phyloP scores from a whole-genome alignment of 2,113 vertebrate species.

The Cyprinodon tularosa region DNA sequence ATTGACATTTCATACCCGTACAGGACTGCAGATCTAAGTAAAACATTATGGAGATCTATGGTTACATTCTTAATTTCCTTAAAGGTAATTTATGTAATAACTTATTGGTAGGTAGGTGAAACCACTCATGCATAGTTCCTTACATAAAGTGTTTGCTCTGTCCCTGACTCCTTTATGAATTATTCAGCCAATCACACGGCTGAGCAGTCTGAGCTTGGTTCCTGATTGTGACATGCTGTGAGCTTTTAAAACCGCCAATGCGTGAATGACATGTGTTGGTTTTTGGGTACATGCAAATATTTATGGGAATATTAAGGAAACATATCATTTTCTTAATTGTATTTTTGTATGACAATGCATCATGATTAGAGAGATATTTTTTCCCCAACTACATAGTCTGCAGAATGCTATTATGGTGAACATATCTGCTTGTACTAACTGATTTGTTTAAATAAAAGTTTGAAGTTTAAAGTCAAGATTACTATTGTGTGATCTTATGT shows the following conservation, averaged over 20 bases:
- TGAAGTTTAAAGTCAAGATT: background rate
- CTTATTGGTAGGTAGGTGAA: constrained; percentile 34
- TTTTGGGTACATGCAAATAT: constrained; percentile 13
- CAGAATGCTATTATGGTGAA: background rate
- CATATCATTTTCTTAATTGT: constrained; percentile 7
- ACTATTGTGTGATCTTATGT: background rate
- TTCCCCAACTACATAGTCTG: background rate
- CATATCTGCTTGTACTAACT: background rate
- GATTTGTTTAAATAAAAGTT: background rate
- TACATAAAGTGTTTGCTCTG: constrained; percentile 29
- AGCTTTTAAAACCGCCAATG: constrained; percentile 58
- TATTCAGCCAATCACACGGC: constrained; percentile 76
- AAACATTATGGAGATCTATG: background rate
- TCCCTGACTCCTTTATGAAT: constrained; percentile 63
- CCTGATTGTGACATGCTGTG: constrained; percentile 71
- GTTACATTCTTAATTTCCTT: constrained; percentile 21
- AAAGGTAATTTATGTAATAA: constrained; percentile 55
- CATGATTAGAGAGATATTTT: background rate
- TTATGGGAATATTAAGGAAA: constrained; percentile 27
- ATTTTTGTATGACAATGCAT: background rate
- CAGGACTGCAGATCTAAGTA: background rate
- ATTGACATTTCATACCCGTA: background rate
- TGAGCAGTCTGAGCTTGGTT: constrained; percentile 62
- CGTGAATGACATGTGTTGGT: constrained; percentile 48
- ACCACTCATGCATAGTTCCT: constrained; percentile 18